Conservation (phyloP, 2,113 vertebrate species). For the Ploceus nigricollis region DNA sequence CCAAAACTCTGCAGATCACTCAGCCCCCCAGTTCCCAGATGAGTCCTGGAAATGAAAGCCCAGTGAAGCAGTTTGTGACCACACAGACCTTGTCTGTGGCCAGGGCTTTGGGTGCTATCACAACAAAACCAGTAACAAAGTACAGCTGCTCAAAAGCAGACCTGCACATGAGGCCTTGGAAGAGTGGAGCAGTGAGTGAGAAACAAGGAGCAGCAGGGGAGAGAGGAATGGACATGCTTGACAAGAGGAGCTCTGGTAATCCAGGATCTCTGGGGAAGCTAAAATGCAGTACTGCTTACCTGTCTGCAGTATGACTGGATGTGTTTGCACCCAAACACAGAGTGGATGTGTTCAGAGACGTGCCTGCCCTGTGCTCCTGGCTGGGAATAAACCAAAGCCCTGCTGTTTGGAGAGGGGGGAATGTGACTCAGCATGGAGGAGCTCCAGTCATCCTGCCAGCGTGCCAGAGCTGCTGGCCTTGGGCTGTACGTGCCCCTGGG, state of each 20-base stretch:
- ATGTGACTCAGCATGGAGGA: neutral
- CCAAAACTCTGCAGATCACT: neutral
- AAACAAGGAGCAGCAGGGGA: neutral
- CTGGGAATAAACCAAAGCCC: neutral
- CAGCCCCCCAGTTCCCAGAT: neutral
- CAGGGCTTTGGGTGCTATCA: neutral
- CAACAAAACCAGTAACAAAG: neutral
- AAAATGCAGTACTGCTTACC: neutral
- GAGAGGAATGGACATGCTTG: neutral
- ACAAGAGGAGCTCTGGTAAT: neutral
- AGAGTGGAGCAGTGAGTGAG: neutral
- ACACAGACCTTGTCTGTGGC: neutral
- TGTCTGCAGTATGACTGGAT: neutral
- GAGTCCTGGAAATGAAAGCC: neutral
- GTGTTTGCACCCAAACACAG: neutral
- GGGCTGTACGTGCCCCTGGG: neutral
- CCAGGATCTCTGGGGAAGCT: neutral
- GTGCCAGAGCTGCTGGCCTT: neutral
- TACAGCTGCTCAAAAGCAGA: neutral
- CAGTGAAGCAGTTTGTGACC: neutral
- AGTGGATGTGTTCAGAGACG: neutral
- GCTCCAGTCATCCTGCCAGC: neutral
- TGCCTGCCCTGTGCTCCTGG: neutral
- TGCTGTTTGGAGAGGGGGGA: neutral
- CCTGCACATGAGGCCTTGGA: fast-evolving